These are phyloP conservation scores for Micrasema minimum DNA, from an alignment of 1,140 invertebrate genomes.

Conservation along the genomic window DNA sequence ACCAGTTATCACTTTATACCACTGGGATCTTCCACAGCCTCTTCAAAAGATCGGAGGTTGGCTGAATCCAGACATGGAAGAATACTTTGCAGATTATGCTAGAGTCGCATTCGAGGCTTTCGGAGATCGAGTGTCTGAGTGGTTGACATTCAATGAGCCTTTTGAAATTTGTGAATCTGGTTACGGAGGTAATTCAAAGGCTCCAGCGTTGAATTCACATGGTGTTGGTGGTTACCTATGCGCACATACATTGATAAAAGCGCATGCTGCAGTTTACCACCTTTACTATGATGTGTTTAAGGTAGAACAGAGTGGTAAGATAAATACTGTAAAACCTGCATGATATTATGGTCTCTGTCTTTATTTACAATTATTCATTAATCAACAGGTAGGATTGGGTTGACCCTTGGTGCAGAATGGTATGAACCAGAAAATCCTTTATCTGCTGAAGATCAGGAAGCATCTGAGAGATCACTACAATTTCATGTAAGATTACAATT, in stretches of 20 bases:
- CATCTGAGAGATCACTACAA: slow-evolving; percentile 60
- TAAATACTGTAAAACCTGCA: no score
- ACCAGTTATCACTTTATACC: slow-evolving; percentile 60
- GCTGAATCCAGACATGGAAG: slow-evolving; percentile 53
- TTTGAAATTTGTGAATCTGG: slow-evolving; percentile 63
- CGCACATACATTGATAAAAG: slow-evolving; percentile 69
- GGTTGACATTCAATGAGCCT: slow-evolving; percentile 69
- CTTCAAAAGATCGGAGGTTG: slow-evolving; percentile 53
- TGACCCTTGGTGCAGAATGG: slow-evolving; percentile 21
- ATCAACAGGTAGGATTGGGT: slow-evolving; percentile 28
- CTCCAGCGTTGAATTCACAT: slow-evolving; percentile 58
- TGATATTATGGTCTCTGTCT: no score
- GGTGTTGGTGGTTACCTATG: slow-evolving; percentile 67
- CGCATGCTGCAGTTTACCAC: slow-evolving; percentile 72
- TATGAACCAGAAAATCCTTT: slow-evolving; percentile 28
- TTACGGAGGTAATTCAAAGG: slow-evolving; percentile 55
- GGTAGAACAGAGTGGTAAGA: slow-evolving; percentile 67
- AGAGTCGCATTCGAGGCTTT: slow-evolving; percentile 62
- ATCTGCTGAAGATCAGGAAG: slow-evolving; percentile 60
- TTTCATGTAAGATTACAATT: slow-evolving; percentile 54
- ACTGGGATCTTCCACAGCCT: slow-evolving; percentile 57
- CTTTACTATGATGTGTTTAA: slow-evolving; percentile 75
- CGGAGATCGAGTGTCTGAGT: slow-evolving; percentile 63
- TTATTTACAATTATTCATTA: no score
- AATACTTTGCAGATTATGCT: slow-evolving; percentile 68